Conservation (phyloP, 1,140 invertebrate genomes). For the Thereuonema tuberculata region DNA sequence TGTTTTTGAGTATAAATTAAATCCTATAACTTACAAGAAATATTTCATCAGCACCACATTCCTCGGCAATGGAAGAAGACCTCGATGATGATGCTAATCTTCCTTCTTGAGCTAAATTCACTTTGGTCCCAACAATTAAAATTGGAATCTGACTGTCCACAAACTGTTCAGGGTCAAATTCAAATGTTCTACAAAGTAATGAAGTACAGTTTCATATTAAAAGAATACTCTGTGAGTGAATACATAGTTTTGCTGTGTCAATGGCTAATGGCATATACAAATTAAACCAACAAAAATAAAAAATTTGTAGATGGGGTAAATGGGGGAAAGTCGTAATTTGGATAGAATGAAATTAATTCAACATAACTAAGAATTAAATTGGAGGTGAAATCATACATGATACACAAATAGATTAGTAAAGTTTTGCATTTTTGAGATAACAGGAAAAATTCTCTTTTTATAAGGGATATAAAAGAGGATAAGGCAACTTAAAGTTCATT, state of each 20-base stretch:
- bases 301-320: too few relatives aligned
- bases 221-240: neutral
- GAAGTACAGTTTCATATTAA: slow-evolving; percentile 2
- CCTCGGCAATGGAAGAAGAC: slow-evolving; percentile 64
- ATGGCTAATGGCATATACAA: neutral
- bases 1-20: too few relatives aligned
- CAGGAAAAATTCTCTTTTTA: too few relatives aligned
- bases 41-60: slow-evolving; percentile 88
- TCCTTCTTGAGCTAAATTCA: slow-evolving; percentile 59
- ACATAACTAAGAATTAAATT: too few relatives aligned
- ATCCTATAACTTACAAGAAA: slow-evolving; percentile 56
- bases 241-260: neutral
- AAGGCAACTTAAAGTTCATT: too few relatives aligned
- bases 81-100: slow-evolving; percentile 26
- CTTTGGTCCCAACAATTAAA: slow-evolving; percentile 83
- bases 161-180: slow-evolving; percentile 85
- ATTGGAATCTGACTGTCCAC: slow-evolving; percentile 65
- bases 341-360: too few relatives aligned
- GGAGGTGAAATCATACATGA: too few relatives aligned
- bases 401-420: too few relatives aligned
- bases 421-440: too few relatives aligned
- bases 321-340: too few relatives aligned
- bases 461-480: too few relatives aligned
- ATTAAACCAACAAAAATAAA: too few relatives aligned
- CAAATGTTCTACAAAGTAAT: slow-evolving; percentile 29